Evolutionary conservation across 2,888 invertebrate genomes (phyloP), one percentile per base, ranked within the genome.

Genomic region (Meiosimyza platycephala): DNA sequence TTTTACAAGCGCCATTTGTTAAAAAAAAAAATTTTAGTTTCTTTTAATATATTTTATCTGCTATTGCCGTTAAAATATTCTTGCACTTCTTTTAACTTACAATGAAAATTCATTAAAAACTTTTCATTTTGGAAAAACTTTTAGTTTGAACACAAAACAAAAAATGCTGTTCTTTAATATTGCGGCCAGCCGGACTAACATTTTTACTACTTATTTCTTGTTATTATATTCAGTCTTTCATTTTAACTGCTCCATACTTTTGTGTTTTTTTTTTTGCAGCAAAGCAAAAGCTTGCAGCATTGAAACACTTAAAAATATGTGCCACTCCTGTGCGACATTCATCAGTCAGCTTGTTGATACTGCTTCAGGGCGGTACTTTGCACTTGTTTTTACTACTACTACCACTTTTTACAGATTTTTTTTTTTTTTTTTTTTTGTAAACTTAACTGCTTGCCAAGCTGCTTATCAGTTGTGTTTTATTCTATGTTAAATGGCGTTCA

Each of bases 81-180:
- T 47, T 40, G 40, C 40, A 9, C 40, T 40, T 47, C 7, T 16
- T 66, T 33, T 16, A 6, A 12, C 47, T 22, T 57, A 13, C 12
- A 67, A 51, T 18, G 16, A 60, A 60, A 69, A 69, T 69, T 59
- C 59, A 69, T 69, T 69, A 59, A 69, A 69, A 69, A 69, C 68
- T 69, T 69, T 59, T 22, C 16, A 69, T 33, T 59, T 69, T 50
- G 5, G 18, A 12, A 48, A 47, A 63, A 33, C 18, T 40, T 48
- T 47, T 15, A 22, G 28, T 18, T 9, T 12, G 7, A n/a, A 2
- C 48, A 64, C n/a, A 63, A 48, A 63, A 47, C 22, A 63, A 48
- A 18, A 2, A 18, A 40, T 16, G 13, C 6, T 48, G 13, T 50
- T 55, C 48, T 57, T 13, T 55, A 47, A 48, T 48, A 57, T 67